Conservation (phyloP, 2,888 invertebrate species). For the Erebia aethiops region DNA sequence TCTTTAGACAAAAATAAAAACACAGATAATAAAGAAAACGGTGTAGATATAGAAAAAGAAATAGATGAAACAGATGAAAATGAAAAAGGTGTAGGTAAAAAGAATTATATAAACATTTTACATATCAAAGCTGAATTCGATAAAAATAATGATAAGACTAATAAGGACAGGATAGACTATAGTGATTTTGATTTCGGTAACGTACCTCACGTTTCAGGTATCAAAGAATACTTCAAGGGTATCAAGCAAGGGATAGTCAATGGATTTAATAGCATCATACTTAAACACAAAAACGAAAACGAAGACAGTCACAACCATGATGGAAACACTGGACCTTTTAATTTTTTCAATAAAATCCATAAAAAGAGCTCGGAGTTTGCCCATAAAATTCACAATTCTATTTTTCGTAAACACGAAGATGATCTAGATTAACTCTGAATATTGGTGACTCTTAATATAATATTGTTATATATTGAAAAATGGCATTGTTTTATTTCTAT, state of each 20-base stretch:
- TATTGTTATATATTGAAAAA: background rate
- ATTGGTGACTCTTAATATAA: conserved; percentile 6
- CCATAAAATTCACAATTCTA: conserved; percentile 36
- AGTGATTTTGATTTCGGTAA: conserved; percentile 30
- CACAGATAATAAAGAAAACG: conserved; percentile 24
- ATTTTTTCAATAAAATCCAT: conserved; percentile 43
- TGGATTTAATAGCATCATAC: conserved; percentile 51
- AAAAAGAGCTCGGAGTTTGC: conserved; percentile 38
- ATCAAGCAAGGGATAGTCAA: conserved; percentile 52
- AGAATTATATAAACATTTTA: conserved; percentile 47
- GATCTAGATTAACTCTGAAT: conserved; percentile 16
- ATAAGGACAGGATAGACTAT: conserved; percentile 22
- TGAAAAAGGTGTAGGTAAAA: conserved; percentile 32
- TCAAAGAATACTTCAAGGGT: conserved; percentile 51
- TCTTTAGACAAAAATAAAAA: conserved; percentile 34
- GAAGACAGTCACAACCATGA: conserved; percentile 35
- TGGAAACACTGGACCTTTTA: conserved; percentile 35
- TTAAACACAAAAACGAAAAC: conserved; percentile 40
- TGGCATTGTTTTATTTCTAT: background rate
- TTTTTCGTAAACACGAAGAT: conserved; percentile 35
- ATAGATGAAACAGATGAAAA: background rate
- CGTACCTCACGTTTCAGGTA: conserved; percentile 43
- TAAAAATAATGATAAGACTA: conserved; percentile 46
- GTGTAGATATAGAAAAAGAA: background rate
- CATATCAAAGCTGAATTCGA: conserved; percentile 55